A percentile compares a stretch with the other conserved stretches of the same genome.
phyloP scores from a whole-genome alignment of 2,113 vertebrate species.

The Forbesichthys papilliferus region DNA sequence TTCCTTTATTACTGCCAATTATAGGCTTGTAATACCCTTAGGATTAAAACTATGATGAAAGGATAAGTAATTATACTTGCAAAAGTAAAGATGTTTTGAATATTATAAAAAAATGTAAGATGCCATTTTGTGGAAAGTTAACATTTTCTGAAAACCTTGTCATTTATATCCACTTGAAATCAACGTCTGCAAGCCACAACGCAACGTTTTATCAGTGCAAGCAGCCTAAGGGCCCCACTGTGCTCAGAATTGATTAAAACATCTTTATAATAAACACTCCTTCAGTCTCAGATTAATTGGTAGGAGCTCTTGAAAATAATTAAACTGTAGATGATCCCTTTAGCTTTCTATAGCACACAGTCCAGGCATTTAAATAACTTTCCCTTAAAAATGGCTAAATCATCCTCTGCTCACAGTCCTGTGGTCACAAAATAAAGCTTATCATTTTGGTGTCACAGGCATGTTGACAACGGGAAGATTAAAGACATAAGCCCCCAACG shows the following conservation, averaged over 20 bases:
- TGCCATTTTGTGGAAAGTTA: no score
- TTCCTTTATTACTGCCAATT: no score
- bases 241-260: background rate
- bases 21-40: no score
- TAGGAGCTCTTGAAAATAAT: background rate
- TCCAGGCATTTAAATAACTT: no score
- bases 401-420: background rate
- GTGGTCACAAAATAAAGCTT: background rate
- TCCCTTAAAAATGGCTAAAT: background rate
- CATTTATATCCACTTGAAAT: no score
- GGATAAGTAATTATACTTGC: no score
- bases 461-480: constrained; percentile 4
- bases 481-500: constrained; percentile 7
- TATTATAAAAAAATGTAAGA: no score
- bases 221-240: background rate
- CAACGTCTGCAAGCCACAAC: no score
- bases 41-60: no score
- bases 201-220: background rate
- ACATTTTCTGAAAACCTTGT: no score
- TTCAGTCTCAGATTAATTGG: background rate
- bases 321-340: background rate
- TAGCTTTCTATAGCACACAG: background rate
- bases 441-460: constrained; percentile 6
- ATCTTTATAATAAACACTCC: background rate
- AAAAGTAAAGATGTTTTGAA: no score